Conservation (phyloP, 2,888 invertebrate species). For the Catotricha subobsoleta region DNA sequence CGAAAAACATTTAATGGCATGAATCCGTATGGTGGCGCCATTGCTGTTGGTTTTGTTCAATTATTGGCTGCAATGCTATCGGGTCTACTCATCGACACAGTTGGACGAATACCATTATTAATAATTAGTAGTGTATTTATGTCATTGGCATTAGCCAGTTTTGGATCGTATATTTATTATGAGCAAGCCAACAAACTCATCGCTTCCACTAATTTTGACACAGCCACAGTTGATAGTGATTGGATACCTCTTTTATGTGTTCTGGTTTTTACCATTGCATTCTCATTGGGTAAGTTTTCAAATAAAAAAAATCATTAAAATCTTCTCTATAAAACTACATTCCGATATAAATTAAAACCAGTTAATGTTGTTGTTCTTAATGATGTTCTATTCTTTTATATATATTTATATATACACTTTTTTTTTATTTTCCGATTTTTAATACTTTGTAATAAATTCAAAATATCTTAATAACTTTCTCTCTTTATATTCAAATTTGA, state of each 20-base stretch:
- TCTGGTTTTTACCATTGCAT: conserved; percentile 66
- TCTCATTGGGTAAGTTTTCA: conserved; percentile 44
- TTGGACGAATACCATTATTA: conserved; percentile 65
- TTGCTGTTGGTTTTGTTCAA: conserved; percentile 71
- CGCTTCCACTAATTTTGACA: conserved; percentile 6
- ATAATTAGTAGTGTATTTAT: conserved; percentile 69
- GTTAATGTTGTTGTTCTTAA: no score
- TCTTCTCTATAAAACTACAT: no score
- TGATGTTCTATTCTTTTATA: no score
- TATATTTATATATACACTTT: no score
- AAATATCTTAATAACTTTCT: no score
- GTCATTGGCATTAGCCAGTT: conserved; percentile 70
- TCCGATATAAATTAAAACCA: no score
- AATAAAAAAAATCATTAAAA: background rate
- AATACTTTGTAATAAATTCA: no score
- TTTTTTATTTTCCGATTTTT: no score
- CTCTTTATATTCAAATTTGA: no score
- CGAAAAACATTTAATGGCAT: conserved; percentile 64
- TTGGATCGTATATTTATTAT: conserved; percentile 70
- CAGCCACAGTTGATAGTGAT: conserved; percentile 41
- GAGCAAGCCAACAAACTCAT: conserved; percentile 40
- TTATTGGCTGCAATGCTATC: conserved; percentile 67
- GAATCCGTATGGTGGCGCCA: conserved; percentile 68
- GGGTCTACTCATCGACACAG: conserved; percentile 66
- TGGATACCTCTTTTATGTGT: conserved; percentile 74